Base-by-base conservation (phyloP, 2,888 invertebrate genomes). In the Ditula angustiorana region DNA sequence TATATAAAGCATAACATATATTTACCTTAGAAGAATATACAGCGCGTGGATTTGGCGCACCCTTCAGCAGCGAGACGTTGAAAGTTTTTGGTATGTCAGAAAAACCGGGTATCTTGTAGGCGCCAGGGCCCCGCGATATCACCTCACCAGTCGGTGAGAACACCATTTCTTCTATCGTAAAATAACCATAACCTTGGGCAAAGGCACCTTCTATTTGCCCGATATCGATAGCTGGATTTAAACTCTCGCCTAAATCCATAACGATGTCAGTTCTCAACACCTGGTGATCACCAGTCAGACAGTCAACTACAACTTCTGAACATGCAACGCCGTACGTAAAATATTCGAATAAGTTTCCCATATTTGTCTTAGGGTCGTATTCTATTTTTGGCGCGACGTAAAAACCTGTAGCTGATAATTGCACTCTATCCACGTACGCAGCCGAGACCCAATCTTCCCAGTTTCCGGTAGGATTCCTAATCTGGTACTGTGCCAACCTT, bases 201-300 rank as follows among this genome's bases (percentile, higher is more conserved):
- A 97, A 98, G 0, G 95, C 98, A 2, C 98, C 98, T 88, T 98
- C 98, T 2, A 98, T 95, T 91, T 98, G 98, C 0, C 98, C 98
- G 68, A 98, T 96, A 74, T 98, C 98, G 68, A 98, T 96, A 0
- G 97, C 97, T 1, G 98, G 98, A 84, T 98, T 98, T 61, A 98
- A 86, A 85, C 97, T 97, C 75, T 96, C 95, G 0, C 98, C 98
- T 37, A 98, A 89, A 88, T 98, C 98, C 97, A 98, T 98, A 0
- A 98, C 97, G 70, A 98, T 97, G 76, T 98, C 97, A 4, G 96
- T 96, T 74, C 95, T 93, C 21, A 96, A 80, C 1, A 97, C 95
- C 87, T 96, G 95, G 85, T 98, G 97, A 79, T 97, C 97, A 5
- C 98, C 98, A 23, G 97, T 97, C 33, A 98, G 88, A 74, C 97